Percentiles rank a stretch among this genome's conserved stretches.
phyloP scores from a whole-genome alignment of 2,113 vertebrate genomes.

The Gulo gulo region DNA sequence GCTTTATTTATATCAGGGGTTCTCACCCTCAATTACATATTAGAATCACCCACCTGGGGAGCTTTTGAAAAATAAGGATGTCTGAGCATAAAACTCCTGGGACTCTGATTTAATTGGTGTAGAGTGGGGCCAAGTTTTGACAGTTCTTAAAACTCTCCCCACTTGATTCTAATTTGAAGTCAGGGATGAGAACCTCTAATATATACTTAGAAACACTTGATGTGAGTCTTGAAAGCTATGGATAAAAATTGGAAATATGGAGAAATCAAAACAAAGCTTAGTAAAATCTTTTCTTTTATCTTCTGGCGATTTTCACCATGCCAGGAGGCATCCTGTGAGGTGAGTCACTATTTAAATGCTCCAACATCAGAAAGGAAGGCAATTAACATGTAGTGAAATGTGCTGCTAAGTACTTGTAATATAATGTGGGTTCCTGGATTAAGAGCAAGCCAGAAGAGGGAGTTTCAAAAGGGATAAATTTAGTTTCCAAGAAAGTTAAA shows the following conservation, averaged over 20 bases:
- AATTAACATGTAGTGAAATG: not conserved
- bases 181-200: not conserved
- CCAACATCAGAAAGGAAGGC: not conserved
- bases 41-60: not conserved
- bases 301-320: not conserved
- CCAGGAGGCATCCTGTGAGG: not conserved
- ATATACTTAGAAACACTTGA: not conserved
- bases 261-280: not conserved
- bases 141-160: not conserved
- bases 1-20: not conserved
- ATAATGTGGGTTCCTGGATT: not conserved
- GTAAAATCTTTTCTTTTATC: not conserved
- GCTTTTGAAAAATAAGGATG: not conserved
- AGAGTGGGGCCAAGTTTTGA: not conserved
- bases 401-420: not conserved
- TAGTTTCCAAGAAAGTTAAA: not conserved
- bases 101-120: not conserved
- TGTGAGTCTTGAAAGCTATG: not conserved
- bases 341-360: not conserved
- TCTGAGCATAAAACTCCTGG: not conserved
- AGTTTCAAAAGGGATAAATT: not conserved
- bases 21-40: not conserved
- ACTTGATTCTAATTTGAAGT: not conserved
- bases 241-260: not conserved
- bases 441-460: not conserved